These are phyloP conservation scores for Acleris laterana DNA, from an alignment of 2,888 invertebrate genomes.

Conservation along the genomic window DNA sequence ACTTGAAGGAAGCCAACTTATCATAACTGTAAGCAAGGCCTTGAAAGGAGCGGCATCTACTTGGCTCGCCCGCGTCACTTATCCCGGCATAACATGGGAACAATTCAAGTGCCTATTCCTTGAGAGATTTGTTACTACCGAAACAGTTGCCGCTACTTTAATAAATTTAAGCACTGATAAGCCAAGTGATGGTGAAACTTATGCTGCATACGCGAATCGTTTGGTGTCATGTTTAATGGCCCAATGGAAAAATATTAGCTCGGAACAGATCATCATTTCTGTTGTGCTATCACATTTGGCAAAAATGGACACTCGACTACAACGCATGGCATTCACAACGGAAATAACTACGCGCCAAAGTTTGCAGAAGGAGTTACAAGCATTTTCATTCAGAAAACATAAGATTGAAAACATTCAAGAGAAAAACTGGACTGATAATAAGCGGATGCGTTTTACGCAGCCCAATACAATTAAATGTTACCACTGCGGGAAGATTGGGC, in stretches of 20 bases:
- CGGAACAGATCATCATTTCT: background rate
- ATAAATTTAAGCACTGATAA: background rate
- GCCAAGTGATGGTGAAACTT: background rate
- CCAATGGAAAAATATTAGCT: background rate
- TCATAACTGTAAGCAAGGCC: slow-evolving; percentile 36
- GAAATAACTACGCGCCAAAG: background rate
- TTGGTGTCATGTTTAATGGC: background rate
- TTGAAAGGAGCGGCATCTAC: slow-evolving; percentile 34
- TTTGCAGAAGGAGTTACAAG: background rate
- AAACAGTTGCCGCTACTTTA: slow-evolving; percentile 25
- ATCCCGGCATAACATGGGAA: slow-evolving; percentile 35
- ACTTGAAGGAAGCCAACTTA: slow-evolving; percentile 27
- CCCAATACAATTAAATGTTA: background rate
- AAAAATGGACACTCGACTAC: background rate
- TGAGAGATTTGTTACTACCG: slow-evolving; percentile 31
- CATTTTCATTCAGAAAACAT: background rate
- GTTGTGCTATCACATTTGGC: background rate
- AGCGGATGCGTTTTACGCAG: background rate
- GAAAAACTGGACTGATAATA: background rate
- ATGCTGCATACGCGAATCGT: background rate
- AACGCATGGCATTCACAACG: background rate
- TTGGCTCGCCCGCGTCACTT: slow-evolving; percentile 36
- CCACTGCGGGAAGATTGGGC: background rate
- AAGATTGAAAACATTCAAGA: background rate
- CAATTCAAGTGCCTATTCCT: slow-evolving; percentile 35